phyloP scores from a whole-genome alignment of 92 coral and sea anemone species.

The Scolanthus callimorphus region DNA sequence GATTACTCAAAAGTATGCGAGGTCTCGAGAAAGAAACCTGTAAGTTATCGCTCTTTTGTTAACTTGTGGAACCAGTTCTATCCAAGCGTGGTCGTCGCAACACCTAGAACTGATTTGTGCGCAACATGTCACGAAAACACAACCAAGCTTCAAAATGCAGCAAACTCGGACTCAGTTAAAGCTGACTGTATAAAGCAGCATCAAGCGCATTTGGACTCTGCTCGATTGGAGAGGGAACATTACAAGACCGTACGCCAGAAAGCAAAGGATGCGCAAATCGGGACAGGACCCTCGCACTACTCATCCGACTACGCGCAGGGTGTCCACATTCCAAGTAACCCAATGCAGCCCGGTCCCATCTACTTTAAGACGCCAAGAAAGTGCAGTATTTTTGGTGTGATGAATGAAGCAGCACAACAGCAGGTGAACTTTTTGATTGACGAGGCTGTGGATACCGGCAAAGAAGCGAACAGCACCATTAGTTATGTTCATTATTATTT shows the following conservation, averaged over 20 bases:
- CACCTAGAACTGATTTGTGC: conserved; percentile 26
- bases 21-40: no score
- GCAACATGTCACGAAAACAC: neutral
- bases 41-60: no score
- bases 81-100: no score
- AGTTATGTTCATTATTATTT: no score
- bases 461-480: no score
- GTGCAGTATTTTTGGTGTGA: no score
- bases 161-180: conserved; percentile 6
- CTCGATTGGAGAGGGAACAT: conserved; percentile 8
- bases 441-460: no score
- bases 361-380: conserved; percentile 56
- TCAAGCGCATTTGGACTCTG: conserved; percentile 9
- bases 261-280: neutral
- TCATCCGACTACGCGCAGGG: conserved; percentile 57
- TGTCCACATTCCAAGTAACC: conserved; percentile 55
- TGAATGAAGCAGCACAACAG: no score
- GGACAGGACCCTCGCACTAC: conserved; percentile 28
- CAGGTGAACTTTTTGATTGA: no score
- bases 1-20: no score
- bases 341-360: conserved; percentile 67
- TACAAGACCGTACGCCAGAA: conserved; percentile 16
- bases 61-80: no score
- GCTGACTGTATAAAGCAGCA: conserved; percentile 5
- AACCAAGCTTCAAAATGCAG: neutral